Conservation (phyloP, 2,888 invertebrate species). For the Xanthia icteritia region DNA sequence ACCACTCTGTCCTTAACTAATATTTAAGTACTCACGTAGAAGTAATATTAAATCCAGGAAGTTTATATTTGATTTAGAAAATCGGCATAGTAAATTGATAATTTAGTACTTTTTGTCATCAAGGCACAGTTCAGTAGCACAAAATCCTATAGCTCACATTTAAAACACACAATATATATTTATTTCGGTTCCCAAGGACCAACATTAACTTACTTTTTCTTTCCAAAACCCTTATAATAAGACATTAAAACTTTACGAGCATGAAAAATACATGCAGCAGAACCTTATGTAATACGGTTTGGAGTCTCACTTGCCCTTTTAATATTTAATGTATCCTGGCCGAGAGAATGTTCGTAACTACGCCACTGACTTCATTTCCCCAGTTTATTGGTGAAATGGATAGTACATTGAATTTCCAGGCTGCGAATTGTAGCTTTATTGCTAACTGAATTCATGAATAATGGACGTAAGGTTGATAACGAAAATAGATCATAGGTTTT, state of each 20-base stretch:
- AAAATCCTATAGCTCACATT: background rate
- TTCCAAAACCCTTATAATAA: constrained; percentile 9
- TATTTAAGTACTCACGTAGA: background rate
- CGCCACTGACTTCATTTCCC: constrained; percentile 21
- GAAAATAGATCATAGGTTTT: background rate
- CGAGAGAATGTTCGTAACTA: constrained; percentile 24
- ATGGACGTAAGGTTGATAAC: background rate
- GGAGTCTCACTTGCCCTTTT: constrained; percentile 34
- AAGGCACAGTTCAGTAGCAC: background rate
- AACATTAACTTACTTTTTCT: constrained; percentile 12
- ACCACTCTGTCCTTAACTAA: constrained; percentile 1
- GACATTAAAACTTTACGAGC: constrained; percentile 50
- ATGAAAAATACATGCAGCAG: constrained; percentile 44
- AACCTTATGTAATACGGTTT: constrained; percentile 23
- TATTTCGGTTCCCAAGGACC: background rate
- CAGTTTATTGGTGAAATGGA: constrained; percentile 31
- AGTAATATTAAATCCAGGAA: background rate
- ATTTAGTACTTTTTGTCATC: background rate
- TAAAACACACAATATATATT: background rate
- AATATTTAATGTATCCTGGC: constrained; percentile 52
- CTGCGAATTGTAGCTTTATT: background rate
- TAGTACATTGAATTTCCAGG: constrained; percentile 30
- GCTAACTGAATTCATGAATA: constrained; percentile 5
- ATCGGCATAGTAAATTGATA: background rate
- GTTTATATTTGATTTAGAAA: background rate